These are phyloP conservation scores for Synanthedon vespiformis DNA, from an alignment of 2,888 invertebrate genomes.

Conservation along the genomic window DNA sequence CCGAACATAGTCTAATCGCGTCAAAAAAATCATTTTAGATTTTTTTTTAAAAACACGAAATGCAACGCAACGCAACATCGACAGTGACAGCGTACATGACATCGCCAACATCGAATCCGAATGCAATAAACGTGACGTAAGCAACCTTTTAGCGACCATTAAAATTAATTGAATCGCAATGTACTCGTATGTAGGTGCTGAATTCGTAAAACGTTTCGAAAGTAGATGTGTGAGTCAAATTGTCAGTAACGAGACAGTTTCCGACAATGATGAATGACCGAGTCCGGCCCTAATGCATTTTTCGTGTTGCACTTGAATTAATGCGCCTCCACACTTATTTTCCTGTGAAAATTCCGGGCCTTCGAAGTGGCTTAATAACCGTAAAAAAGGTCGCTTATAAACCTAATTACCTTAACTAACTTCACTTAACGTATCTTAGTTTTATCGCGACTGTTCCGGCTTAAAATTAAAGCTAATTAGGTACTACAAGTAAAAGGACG, in stretches of 20 bases:
- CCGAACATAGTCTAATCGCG: too few species aligned
- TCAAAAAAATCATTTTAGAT: too few species aligned
- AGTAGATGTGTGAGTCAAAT: neutral
- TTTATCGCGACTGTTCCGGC: neutral
- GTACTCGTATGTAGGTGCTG: neutral
- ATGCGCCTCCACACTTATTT: constrained; percentile 43
- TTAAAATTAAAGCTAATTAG: neutral
- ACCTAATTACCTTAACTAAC: constrained; percentile 1
- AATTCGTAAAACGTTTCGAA: neutral
- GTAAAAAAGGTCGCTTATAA: constrained; percentile 16
- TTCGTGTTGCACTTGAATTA: constrained; percentile 70
- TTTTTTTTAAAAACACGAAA: too few species aligned
- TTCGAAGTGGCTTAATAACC: constrained; percentile 26
- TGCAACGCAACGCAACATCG: too few species aligned
- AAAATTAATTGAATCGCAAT: neutral
- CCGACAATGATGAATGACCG: constrained; percentile 53
- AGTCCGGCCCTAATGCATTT: constrained; percentile 58
- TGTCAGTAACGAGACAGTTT: constrained; percentile 12
- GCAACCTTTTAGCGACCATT: neutral
- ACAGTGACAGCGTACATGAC: too few species aligned
- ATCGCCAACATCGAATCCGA: neutral
- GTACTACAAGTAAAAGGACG: neutral
- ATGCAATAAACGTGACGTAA: neutral
- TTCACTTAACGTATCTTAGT: neutral
- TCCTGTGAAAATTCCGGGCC: constrained; percentile 3